Evolutionary conservation across 2,888 invertebrate genomes (phyloP).

Genomic region (Drosophila sordidapex): DNA sequence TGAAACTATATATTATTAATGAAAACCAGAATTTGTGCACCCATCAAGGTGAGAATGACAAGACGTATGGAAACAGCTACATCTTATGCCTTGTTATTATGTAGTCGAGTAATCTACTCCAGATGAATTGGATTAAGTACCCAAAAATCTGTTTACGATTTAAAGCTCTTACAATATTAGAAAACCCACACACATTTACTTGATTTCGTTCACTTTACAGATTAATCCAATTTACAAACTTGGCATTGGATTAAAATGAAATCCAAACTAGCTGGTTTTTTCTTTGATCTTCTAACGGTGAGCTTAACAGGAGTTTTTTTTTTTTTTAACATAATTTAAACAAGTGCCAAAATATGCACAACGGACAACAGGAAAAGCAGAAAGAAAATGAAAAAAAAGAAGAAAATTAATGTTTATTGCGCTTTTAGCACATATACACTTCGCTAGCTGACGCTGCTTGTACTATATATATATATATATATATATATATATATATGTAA

Average conservation of each 20-base stretch:
- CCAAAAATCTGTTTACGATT: neutral
- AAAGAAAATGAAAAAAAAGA: constrained; percentile 39
- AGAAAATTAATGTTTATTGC: constrained; percentile 79
- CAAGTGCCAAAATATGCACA: constrained; percentile 55
- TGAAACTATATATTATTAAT: neutral
- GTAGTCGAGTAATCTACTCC: neutral
- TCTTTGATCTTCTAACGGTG: constrained; percentile 1
- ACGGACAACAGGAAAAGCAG: constrained; percentile 22
- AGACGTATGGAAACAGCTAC: neutral
- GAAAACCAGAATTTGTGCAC: neutral
- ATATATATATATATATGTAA: neutral
- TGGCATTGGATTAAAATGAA: constrained; percentile 1
- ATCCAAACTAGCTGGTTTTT: neutral
- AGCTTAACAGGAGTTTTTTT: neutral
- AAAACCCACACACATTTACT: neutral
- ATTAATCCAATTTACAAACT: neutral
- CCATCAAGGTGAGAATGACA: neutral
- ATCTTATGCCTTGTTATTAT: neutral
- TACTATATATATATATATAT: constrained; percentile 6
- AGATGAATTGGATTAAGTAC: neutral
- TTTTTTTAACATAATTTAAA: constrained; percentile 51
- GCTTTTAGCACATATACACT: constrained; percentile 75
- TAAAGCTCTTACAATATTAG: neutral
- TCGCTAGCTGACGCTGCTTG: constrained; percentile 21
- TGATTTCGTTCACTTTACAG: neutral